Percentiles rank a stretch among this genome's conserved stretches.
Conservation (phyloP, 2,888 invertebrate genomes). For the Diaphora mendica region DNA sequence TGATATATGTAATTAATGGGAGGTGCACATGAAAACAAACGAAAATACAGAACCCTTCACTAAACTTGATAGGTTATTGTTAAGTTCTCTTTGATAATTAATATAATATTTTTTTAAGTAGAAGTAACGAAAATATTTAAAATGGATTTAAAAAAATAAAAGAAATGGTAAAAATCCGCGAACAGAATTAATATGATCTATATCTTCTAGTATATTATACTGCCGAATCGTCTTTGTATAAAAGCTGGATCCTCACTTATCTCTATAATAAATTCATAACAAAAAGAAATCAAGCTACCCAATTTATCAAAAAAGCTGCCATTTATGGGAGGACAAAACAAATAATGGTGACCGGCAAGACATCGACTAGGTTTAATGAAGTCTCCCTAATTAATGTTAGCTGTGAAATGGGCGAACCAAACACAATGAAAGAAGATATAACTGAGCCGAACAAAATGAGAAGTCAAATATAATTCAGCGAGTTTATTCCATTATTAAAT, state of each 20-base stretch:
- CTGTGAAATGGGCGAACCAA: constrained; percentile 46
- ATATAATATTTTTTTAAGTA: too few relatives aligned
- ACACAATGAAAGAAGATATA: constrained; percentile 53
- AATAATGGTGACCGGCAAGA: constrained; percentile 43
- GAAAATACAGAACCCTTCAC: not conserved
- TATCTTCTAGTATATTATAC: not conserved
- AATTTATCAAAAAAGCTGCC: constrained; percentile 33
- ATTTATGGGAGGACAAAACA: constrained; percentile 42
- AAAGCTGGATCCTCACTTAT: not conserved
- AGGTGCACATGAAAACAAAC: not conserved
- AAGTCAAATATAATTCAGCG: constrained; percentile 73
- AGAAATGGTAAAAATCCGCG: not conserved
- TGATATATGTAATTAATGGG: not conserved
- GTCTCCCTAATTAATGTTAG: constrained; percentile 53
- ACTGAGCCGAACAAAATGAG: constrained; percentile 61
- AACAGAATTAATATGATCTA: not conserved
- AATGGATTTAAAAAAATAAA: too few relatives aligned
- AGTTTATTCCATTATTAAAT: constrained; percentile 82
- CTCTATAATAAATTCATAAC: not conserved
- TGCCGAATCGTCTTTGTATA: not conserved
- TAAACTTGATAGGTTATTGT: too few relatives aligned
- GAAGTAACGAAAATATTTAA: too few relatives aligned
- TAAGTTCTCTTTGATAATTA: too few relatives aligned
- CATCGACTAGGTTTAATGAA: constrained; percentile 48
- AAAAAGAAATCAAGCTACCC: constrained; percentile 35